These are phyloP conservation scores for Acanthisitta chloris DNA, from an alignment of 2,113 vertebrate species.

Conservation along the genomic window DNA sequence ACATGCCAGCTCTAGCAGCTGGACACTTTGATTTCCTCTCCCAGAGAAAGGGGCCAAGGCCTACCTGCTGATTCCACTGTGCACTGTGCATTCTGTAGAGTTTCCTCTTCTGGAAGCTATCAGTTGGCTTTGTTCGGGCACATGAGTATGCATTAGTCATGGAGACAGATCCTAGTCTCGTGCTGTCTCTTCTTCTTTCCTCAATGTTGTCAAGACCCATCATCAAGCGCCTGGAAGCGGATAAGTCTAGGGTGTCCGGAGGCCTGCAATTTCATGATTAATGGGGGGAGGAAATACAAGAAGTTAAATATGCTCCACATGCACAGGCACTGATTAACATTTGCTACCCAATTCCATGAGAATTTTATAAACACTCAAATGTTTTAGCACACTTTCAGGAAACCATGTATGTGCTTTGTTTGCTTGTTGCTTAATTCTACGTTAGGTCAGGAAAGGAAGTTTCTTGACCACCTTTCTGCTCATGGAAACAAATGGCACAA, in stretches of 20 bases:
- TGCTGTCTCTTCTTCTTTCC: constrained; percentile 77
- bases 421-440: not conserved
- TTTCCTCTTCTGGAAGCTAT: constrained; percentile 85
- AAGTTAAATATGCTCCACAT: constrained; percentile 1
- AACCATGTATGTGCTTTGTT: not conserved
- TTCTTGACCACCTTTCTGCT: not conserved
- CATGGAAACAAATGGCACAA: not conserved
- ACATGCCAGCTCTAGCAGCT: not conserved
- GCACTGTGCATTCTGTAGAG: constrained; percentile 77
- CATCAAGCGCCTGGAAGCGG: constrained; percentile 65
- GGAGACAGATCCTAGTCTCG: constrained; percentile 66
- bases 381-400: not conserved
- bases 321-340: not conserved
- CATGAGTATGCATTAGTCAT: constrained; percentile 72
- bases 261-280: constrained; percentile 65
- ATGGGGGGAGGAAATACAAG: constrained; percentile 3
- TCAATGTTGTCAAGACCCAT: constrained; percentile 75
- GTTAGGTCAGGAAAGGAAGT: not conserved
- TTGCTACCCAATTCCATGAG: not conserved
- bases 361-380: not conserved
- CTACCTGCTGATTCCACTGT: constrained; percentile 73
- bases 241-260: constrained; percentile 69
- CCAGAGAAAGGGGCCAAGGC: not conserved
- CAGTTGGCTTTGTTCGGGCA: constrained; percentile 87
- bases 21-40: not conserved